A percentile compares a stretch with the other conserved stretches of the same genome.
phyloP scores from a whole-genome alignment of 1,140 invertebrate genomes.

The Grapholita molesta region DNA sequence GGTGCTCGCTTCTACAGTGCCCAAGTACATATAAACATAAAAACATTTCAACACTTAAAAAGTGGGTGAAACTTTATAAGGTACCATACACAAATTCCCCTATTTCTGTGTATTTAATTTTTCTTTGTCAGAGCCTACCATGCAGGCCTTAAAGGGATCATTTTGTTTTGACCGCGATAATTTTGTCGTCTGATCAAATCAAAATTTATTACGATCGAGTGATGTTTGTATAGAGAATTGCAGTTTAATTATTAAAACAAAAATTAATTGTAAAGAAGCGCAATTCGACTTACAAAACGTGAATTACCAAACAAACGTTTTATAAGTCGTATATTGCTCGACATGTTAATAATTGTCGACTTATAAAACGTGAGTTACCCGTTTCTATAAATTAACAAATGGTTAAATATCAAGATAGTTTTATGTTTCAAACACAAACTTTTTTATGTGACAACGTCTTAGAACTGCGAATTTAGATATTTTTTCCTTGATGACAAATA shows the following conservation, averaged over 20 bases:
- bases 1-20: slow-evolving; percentile 59
- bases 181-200: not conserved
- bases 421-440: no score
- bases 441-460: not conserved
- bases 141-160: slow-evolving; percentile 56
- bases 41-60: slow-evolving; percentile 52
- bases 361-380: no score
- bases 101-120: slow-evolving; percentile 42
- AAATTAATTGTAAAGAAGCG: no score
- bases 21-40: slow-evolving; percentile 52
- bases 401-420: no score
- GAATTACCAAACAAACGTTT: no score
- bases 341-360: no score
- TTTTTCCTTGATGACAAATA: no score
- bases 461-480: not conserved
- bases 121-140: slow-evolving; percentile 52
- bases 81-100: slow-evolving; percentile 76
- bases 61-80: slow-evolving; percentile 78
- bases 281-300: no score
- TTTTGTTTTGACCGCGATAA: not conserved
- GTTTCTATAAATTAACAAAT: no score
- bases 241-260: not conserved
- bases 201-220: not conserved
- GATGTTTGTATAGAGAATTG: not conserved
- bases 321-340: no score